phyloP scores from a whole-genome alignment of 2,113 vertebrate species.

The Spheniscus mendiculus region DNA sequence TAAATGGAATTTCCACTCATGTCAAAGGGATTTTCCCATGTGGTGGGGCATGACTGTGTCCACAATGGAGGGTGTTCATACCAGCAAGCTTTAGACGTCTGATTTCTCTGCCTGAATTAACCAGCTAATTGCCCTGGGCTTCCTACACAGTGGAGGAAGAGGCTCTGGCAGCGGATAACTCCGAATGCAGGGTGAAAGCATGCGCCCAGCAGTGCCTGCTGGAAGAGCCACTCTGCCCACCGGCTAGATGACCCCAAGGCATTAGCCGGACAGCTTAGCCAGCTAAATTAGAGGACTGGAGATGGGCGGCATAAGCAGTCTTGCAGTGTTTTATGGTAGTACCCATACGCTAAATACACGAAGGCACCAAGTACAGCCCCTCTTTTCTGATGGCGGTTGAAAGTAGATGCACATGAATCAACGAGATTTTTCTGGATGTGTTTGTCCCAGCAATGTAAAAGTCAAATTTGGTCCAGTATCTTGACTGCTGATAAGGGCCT shows the following conservation, averaged over 20 bases:
- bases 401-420: neutral
- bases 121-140: neutral
- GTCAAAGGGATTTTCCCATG: conserved; percentile 17
- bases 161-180: neutral
- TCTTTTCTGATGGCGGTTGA: neutral
- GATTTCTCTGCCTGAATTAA: conserved; percentile 4
- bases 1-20: neutral
- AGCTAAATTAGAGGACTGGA: neutral
- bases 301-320: neutral
- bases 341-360: fast-evolving
- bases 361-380: neutral
- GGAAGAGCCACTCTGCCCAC: neutral
- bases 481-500: conserved; percentile 4
- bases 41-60: neutral
- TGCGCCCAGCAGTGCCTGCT: neutral
- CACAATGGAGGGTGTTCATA: neutral
- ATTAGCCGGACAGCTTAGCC: neutral
- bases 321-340: neutral
- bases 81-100: neutral
- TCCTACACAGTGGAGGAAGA: neutral
- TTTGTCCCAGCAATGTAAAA: neutral
- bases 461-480: neutral
- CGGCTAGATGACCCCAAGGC: neutral
- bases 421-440: neutral
- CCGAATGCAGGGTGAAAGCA: neutral